phyloP scores from a whole-genome alignment of 2,888 invertebrate species.

The Blastobasis adustella region DNA sequence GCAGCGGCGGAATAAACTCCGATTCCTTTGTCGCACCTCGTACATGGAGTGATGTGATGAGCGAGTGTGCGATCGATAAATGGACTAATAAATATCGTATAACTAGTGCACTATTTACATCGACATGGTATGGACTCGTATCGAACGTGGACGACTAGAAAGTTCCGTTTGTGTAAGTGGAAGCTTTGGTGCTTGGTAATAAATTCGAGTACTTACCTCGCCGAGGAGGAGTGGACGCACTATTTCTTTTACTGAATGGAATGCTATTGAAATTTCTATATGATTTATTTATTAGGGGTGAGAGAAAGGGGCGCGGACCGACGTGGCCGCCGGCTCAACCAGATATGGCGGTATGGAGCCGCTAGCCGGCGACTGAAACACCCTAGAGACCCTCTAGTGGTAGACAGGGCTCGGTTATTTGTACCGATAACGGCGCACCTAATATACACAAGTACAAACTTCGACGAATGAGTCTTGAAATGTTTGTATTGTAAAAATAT shows the following conservation, averaged over 20 bases:
- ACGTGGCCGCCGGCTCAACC: slow-evolving; percentile 56
- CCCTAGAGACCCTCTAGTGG: slow-evolving; percentile 31
- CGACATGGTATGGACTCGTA: slow-evolving; percentile 30
- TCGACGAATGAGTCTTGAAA: too few species aligned
- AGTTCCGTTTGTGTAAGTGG: slow-evolving; percentile 28
- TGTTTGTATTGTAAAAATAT: too few species aligned
- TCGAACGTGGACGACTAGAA: slow-evolving; percentile 40
- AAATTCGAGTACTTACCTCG: slow-evolving; percentile 34
- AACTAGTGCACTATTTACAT: slow-evolving; percentile 32
- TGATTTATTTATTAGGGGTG: slow-evolving; percentile 7
- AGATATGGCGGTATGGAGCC: slow-evolving; percentile 60
- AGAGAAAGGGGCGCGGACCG: slow-evolving; percentile 45
- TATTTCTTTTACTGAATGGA: slow-evolving; percentile 15
- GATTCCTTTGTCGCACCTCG: too few species aligned
- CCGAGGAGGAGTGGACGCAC: slow-evolving; percentile 21
- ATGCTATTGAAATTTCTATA: slow-evolving; percentile 10
- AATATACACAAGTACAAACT: too few species aligned
- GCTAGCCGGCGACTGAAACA: slow-evolving; percentile 56
- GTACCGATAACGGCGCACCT: too few species aligned
- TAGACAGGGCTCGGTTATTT: slow-evolving; percentile 35
- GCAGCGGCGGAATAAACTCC: too few species aligned
- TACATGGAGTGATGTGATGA: slow-evolving; percentile 15
- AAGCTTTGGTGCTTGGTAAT: slow-evolving; percentile 44
- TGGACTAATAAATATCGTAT: slow-evolving; percentile 21
- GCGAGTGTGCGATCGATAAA: slow-evolving; percentile 44